Evolutionary conservation across 2,797 vertebrate genomes (phyloP), one percentile per base, ranked within the genome.

Genomic region (Tenualosa ilisha): DNA sequence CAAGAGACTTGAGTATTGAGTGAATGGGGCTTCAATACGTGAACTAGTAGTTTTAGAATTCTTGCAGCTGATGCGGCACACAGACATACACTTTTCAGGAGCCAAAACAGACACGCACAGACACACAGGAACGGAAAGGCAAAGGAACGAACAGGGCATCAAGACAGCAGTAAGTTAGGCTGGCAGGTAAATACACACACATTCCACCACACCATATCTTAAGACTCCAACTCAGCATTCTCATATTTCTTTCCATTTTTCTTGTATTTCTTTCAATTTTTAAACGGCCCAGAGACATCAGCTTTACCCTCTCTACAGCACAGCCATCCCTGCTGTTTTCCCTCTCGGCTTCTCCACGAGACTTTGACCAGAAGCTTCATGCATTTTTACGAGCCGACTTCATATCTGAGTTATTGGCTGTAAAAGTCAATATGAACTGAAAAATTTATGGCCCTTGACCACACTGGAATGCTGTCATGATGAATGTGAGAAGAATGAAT

Each of bases 331-430:
- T 20, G 17, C 72, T 72, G 20, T 26, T 68, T 84, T 26, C 82
- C 24, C 15, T 49, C 49, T 88, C 75, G 85, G n/a, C 50, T 72
- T 84, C 51, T 53, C 72, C 85, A 86, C 68, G 56, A 81, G 37
- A 75, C 86, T 84, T 51, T 83, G 83, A 85, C 43, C 68, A 86
- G 50, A 84, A 83, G 59, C 85, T 82, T 54, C 61, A 83, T 85
- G 83, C 83, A 85, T 85, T 86, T 86, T 86, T 84, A 83, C 81
- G 81, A 43, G 49, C 72, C 81, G 46, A 85, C 79, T 86, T 86
- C 59, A 83, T 86, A 40, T 65, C 79, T 81, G 26, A 81, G n/a
- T 54, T 88, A 86, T 72, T 88, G 65, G 17, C 65, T 83, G 81
- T 50, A 83, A 54, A 84, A 86, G 82, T 85, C 68, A 81, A 79